Base-by-base conservation (phyloP, 92 coral and sea anemone species). In the Blastomussa wellsi region DNA sequence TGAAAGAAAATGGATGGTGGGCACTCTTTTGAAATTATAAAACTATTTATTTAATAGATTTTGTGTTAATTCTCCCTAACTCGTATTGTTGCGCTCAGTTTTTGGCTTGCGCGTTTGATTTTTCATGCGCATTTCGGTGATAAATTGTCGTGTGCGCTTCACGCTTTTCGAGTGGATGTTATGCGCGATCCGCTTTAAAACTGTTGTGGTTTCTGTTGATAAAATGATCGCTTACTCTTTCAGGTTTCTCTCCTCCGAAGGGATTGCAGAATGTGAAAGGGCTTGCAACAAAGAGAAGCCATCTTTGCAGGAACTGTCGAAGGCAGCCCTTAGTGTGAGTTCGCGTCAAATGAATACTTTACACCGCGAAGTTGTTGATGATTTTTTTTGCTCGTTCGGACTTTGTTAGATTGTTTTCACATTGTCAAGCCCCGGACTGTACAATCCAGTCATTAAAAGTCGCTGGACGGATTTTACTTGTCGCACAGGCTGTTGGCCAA, bases 241-340 rank as follows among this genome's bases (percentile, higher is more conserved):
- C 74, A 94, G 98, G 98, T 94, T 89, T 94, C 98, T 94, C 92
- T 94, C 94, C 74, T 66, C 92, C 86, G 98, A 94, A 90, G 99
- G 98, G 72, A 82, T 96, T 85, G 97, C 98, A 73, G 95, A 94
- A 83, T 96, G 98, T 87, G 88, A 91, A 86, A 91, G 87, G 86
- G 94, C 89, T 49, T 91, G 98, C 87, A 91, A 75, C 79, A 90
- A 91, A 89, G 95, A 88, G 59, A 91, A 94, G 82, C 93, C 94
- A 37, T 87, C 98, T 79, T 83, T 85, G 75, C 89, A 93, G 79
- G 95, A 94, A 75, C 77, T 85, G 36, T 87, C 89, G 76, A 94
- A 88, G 87, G 98, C 98, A 88, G 99, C 99, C 90, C 90, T 90
- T 44, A 91, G 92, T 85, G 99, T 96, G 92, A 96, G 98, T 91